Conservation (phyloP, 2,888 invertebrate species). For the Siphlonurus alternatus region DNA sequence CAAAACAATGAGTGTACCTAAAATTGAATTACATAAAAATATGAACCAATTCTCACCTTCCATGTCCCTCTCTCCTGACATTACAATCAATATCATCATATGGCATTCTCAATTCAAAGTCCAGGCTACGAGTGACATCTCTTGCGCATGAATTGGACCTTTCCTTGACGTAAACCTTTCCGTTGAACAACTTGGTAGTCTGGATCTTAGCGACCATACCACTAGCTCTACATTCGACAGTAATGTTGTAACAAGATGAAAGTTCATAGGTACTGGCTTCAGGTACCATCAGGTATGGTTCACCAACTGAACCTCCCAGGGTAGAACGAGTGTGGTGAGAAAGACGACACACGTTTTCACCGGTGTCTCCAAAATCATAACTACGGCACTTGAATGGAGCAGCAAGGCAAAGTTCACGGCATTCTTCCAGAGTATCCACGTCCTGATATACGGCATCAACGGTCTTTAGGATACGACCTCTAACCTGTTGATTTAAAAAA, state of each 20-base stretch:
- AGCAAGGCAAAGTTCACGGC: constrained; percentile 63
- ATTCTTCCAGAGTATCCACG: constrained; percentile 70
- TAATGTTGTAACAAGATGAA: constrained; percentile 86
- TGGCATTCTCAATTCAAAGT: constrained; percentile 82
- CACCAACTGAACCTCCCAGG: constrained; percentile 53
- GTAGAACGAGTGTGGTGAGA: constrained; percentile 84
- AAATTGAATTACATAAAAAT: too few relatives aligned
- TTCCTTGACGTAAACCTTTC: constrained; percentile 88
- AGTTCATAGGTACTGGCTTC: constrained; percentile 85
- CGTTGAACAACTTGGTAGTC: constrained; percentile 82
- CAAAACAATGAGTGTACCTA: too few relatives aligned
- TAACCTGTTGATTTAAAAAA: constrained; percentile 17
- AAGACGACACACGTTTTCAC: constrained; percentile 81
- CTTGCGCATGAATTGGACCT: constrained; percentile 84
- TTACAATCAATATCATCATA: constrained; percentile 88
- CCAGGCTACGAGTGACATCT: constrained; percentile 71
- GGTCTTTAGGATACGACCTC: constrained; percentile 75
- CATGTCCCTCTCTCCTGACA: constrained; percentile 74
- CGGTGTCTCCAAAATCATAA: constrained; percentile 85
- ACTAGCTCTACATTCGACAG: constrained; percentile 78
- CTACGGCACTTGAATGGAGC: constrained; percentile 81
- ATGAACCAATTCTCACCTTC: constrained; percentile 22
- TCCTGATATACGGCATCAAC: constrained; percentile 84
- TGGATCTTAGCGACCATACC: constrained; percentile 88
- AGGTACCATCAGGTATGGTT: constrained; percentile 77